Base-by-base conservation (phyloP, 2,113 vertebrate species). In the Elephas maximus region DNA sequence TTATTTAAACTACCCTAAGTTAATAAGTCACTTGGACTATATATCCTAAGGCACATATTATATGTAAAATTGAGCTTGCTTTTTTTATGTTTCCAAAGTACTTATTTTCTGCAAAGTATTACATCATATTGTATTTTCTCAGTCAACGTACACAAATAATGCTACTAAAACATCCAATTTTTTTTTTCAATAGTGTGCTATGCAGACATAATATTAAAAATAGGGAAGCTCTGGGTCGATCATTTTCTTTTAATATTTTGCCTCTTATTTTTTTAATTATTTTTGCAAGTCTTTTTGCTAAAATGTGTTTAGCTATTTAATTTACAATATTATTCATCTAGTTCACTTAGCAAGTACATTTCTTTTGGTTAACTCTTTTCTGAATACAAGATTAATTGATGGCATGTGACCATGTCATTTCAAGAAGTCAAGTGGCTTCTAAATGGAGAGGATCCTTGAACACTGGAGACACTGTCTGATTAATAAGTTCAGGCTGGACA, bases 171-270 rank as follows among this genome's bases (percentile, higher is more conserved):
- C 8, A 83, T 0, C 48, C 83, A 18, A 37, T 4, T 84, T 18
- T 92, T 94, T 97, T 95, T 97, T 90, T 85, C 20, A 80, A 4
- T 4, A 91, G 21, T 95, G 41, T 44, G 74, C 53, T 65, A 48
- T 90, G 92, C 8, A 79, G 87, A 95, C 91, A 83, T 98, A 62
- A 92, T 95, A 94, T 86, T 88, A 93, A 94, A 91, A 95, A 91
- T 91, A 96, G 79, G 88, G 97, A 20, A 45, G 51, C 53, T 88
- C 82, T 97, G 91, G 74, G 2, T 73, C 63, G 8, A 65, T 37
- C 0, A 51, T 89, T 79, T 79, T 69, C 28, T 60, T 73, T 93
- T 65, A 84, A 20, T 37, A 88, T 8, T 77, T 92, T 28, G 28
- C 14, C 28, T 41, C 9, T 93, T 96, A 37, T 30, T 24, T 93